Base-by-base conservation (phyloP, 2,888 invertebrate genomes). In the Himalopsyche japonica region DNA sequence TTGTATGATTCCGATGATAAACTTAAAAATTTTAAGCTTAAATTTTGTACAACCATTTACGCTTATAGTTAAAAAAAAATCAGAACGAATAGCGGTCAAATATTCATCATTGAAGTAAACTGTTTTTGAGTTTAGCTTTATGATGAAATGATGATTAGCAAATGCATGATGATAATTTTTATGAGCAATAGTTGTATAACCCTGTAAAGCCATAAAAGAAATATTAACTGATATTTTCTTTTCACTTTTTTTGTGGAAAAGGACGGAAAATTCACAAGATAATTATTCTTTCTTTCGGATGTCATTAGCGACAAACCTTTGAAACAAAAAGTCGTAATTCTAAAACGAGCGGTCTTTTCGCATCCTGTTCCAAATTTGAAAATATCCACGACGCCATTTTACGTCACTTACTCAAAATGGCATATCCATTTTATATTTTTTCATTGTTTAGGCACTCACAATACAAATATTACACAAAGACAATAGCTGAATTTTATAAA, bases 301-400 rank as follows among this genome's bases (percentile, higher is more conserved):
- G 70, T 79, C 83, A 85, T 85, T 85, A 85, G 85, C 76, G 82
- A 20, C 57, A 82, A 85, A 82, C 76, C 85, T 79, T 82, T 80
- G 76, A 80, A 80, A 82, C 37, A 78, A 78, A 78, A 78, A 78
- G 70, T 70, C 70, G 70, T 70, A 70, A 70, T 70, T 70, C 70
- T 70, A 30, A 70, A 70, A 70, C 27, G 70, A 30, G 70, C 70
- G 70, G 70, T 70, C 70, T 70, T 70, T 70, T 70, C 70, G 27
- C 27, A 70, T 70, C 27, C 70, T 70, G 15, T 70, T 70, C 70
- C 12, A 30, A 70, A 70, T 70, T 70, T 70, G 70, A 70, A 70
- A 70, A 70, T 70, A 70, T 70, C 70, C 15, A 24, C 70, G 70
- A 70, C 70, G 70, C 70, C 27, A 70, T 70, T 70, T 70, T 27